phyloP scores from a whole-genome alignment of 2,888 invertebrate genomes.

The Hecatera dysodea region DNA sequence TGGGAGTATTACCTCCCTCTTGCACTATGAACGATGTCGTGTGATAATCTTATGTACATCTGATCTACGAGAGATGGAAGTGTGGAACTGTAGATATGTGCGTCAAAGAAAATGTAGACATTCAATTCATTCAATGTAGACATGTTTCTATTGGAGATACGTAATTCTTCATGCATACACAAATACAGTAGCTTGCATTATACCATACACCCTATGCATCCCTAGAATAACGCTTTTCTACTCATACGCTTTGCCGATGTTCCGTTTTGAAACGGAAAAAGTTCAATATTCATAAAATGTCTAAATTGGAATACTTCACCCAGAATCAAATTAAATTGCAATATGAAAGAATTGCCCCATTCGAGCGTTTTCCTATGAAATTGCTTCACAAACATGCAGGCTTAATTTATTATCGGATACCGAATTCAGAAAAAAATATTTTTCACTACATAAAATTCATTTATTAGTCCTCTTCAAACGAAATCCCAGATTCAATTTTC shows the following conservation, averaged over 20 bases:
- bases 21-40: no score
- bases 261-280: background rate
- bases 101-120: background rate
- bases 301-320: background rate
- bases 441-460: background rate
- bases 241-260: background rate
- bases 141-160: conserved; percentile 1
- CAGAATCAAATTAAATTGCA: background rate
- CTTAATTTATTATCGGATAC: background rate
- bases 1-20: background rate
- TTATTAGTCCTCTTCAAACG: background rate
- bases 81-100: background rate
- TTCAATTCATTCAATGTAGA: no score
- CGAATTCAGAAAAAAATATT: background rate
- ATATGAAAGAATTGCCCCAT: background rate
- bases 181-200: background rate
- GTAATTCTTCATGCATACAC: no score
- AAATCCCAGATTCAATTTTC: background rate
- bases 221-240: background rate
- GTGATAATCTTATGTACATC: conserved; percentile 1
- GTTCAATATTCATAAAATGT: background rate
- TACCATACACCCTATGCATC: background rate
- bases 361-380: background rate
- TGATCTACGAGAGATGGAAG: background rate
- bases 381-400: background rate